Evolutionary conservation across 2,888 invertebrate species (phyloP).

Genomic region (Agonopterix subpropinquella): DNA sequence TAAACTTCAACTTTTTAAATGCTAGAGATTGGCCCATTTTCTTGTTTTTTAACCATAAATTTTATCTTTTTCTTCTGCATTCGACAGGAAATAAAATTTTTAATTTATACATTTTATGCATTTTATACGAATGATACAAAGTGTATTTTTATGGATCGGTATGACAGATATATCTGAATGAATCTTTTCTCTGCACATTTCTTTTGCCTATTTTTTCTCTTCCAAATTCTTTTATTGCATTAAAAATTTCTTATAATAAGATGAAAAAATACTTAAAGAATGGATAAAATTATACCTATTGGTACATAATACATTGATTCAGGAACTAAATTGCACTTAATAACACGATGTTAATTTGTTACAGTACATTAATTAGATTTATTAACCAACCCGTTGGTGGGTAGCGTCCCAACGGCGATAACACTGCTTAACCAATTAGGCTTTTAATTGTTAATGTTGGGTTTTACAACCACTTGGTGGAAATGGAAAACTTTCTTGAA

Average conservation of each 20-base stretch:
- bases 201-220: slow-evolving; percentile 55
- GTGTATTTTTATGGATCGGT: slow-evolving; percentile 32
- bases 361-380: slow-evolving; percentile 48
- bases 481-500: too few species aligned
- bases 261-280: slow-evolving; percentile 56
- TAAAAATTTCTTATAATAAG: slow-evolving; percentile 37
- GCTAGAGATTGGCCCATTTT: slow-evolving; percentile 41
- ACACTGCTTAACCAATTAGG: slow-evolving; percentile 64
- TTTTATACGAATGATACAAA: slow-evolving; percentile 48
- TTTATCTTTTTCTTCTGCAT: slow-evolving; percentile 43
- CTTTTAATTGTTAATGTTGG: slow-evolving; percentile 28
- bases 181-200: slow-evolving; percentile 52
- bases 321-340: slow-evolving; percentile 44
- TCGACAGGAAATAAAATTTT: slow-evolving; percentile 26
- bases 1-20: slow-evolving; percentile 37
- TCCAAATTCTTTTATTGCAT: slow-evolving; percentile 55
- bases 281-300: slow-evolving; percentile 35
- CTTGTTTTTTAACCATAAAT: slow-evolving; percentile 30
- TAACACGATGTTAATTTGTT: slow-evolving; percentile 49
- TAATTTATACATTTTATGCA: slow-evolving; percentile 40
- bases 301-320: slow-evolving; percentile 19
- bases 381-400: slow-evolving; percentile 53
- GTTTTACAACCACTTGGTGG: too few species aligned
- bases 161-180: slow-evolving; percentile 42
- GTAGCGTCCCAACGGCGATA: slow-evolving; percentile 59